Conservation (phyloP, 2,888 invertebrate genomes). For the Plagodis dolabraria region DNA sequence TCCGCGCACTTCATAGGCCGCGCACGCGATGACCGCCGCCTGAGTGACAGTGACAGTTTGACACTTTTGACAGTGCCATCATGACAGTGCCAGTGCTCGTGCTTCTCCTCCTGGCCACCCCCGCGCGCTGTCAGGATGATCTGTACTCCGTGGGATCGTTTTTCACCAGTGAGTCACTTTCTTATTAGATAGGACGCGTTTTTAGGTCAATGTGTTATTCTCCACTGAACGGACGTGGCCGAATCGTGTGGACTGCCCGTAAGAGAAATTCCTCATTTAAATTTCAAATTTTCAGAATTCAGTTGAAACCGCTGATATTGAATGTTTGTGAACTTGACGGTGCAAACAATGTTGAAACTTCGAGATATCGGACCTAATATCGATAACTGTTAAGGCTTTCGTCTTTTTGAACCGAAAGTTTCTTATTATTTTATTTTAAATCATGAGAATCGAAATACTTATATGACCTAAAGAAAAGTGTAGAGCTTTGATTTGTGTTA, state of each 20-base stretch:
- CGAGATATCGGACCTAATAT: no score
- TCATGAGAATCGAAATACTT: no score
- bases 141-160: conserved; percentile 91
- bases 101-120: conserved; percentile 50
- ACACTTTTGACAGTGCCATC: conserved; percentile 60
- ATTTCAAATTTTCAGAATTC: conserved; percentile 9
- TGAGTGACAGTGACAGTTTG: conserved; percentile 44
- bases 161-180: conserved; percentile 87
- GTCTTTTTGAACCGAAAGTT: no score
- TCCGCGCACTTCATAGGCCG: conserved; percentile 54
- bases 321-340: no score
- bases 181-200: conserved; percentile 15
- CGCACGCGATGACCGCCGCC: conserved; percentile 60
- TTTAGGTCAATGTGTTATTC: conserved; percentile 31
- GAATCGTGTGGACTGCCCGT: conserved; percentile 8
- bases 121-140: conserved; percentile 86
- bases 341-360: no score
- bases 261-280: conserved; percentile 3
- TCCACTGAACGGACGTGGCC: conserved; percentile 20
- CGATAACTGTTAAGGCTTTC: no score
- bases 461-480: no score
- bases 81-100: conserved; percentile 63
- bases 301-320: background rate
- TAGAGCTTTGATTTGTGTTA: no score
- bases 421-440: no score